phyloP scores from a whole-genome alignment of 2,113 vertebrate genomes.

The Oryzias melastigma region DNA sequence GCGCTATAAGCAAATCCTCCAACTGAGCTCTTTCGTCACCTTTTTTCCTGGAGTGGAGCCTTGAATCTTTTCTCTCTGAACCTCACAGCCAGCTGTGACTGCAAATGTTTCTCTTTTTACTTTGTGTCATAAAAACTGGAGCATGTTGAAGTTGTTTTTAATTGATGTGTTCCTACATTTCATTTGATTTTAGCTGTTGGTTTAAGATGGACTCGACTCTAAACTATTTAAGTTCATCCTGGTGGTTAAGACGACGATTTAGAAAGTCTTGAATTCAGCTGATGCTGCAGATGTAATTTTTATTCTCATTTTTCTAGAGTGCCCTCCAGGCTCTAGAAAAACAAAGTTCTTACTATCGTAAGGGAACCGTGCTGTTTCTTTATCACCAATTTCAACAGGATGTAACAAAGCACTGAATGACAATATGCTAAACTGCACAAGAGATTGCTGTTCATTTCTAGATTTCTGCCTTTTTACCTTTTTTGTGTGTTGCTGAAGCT shows the following conservation, averaged over 20 bases:
- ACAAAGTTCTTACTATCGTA: constrained; percentile 37
- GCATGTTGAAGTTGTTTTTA: constrained; percentile 55
- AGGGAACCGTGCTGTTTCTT: constrained; percentile 23
- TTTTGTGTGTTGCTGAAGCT: constrained; percentile 15
- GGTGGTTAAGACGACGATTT: constrained; percentile 25
- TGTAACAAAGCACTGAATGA: constrained; percentile 62
- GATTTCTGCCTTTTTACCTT: constrained; percentile 47
- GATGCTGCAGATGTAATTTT: constrained; percentile 21
- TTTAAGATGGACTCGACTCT: constrained; percentile 28
- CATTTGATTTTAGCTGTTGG: constrained; percentile 35
- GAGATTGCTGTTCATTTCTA: constrained; percentile 45
- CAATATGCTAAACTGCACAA: constrained; percentile 47
- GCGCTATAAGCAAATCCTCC: constrained; percentile 81
- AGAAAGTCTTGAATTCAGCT: constrained; percentile 25
- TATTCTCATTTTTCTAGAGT: constrained; percentile 27
- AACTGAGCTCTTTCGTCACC: constrained; percentile 50
- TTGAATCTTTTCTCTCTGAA: constrained; percentile 50
- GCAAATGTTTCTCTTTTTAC: constrained; percentile 25
- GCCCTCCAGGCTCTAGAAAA: constrained; percentile 29
- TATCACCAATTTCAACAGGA: constrained; percentile 27
- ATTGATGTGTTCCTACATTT: constrained; percentile 61
- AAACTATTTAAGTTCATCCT: constrained; percentile 48
- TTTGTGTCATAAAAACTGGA: constrained; percentile 60
- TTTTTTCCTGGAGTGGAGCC: constrained; percentile 25
- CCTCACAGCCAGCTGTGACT: constrained; percentile 55